phyloP scores from a whole-genome alignment of 1,140 invertebrate genomes.

The Agrilus planipennis region DNA sequence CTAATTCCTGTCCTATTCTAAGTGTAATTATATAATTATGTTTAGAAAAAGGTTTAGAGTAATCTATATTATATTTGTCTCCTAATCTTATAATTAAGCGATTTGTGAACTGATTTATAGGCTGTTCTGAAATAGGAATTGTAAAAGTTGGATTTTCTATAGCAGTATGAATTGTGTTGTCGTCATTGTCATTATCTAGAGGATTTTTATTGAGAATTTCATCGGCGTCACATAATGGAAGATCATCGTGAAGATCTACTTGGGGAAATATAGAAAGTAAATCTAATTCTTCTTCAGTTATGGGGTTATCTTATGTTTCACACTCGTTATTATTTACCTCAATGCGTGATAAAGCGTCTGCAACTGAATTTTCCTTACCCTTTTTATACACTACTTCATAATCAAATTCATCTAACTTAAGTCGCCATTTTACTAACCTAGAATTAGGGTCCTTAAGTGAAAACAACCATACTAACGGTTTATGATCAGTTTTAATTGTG shows the following conservation, averaged over 20 bases:
- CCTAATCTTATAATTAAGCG: neutral
- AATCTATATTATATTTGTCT: neutral
- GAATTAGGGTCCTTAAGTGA: neutral
- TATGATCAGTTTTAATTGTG: conserved; percentile 4
- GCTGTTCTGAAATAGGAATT: no score
- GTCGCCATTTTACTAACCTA: neutral
- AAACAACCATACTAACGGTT: neutral
- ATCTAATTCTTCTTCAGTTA: no score
- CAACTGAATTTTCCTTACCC: conserved; percentile 30
- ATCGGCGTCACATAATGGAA: no score
- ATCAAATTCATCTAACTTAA: conserved; percentile 17
- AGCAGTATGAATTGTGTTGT: no score
- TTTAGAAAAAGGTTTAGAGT: neutral
- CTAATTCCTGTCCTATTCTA: neutral
- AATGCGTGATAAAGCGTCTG: conserved; percentile 22
- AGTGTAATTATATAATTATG: neutral
- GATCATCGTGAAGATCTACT: no score
- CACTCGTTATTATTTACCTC: no score
- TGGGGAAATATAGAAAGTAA: no score
- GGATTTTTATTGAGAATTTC: no score
- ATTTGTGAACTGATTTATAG: no score
- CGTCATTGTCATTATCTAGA: no score
- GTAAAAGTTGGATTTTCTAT: no score
- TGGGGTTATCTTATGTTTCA: no score
- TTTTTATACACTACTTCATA: conserved; percentile 24